A percentile compares a stretch with the other conserved stretches of the same genome.
phyloP scores from a whole-genome alignment of 2,797 vertebrate species.

The Margarornis squamiger region DNA sequence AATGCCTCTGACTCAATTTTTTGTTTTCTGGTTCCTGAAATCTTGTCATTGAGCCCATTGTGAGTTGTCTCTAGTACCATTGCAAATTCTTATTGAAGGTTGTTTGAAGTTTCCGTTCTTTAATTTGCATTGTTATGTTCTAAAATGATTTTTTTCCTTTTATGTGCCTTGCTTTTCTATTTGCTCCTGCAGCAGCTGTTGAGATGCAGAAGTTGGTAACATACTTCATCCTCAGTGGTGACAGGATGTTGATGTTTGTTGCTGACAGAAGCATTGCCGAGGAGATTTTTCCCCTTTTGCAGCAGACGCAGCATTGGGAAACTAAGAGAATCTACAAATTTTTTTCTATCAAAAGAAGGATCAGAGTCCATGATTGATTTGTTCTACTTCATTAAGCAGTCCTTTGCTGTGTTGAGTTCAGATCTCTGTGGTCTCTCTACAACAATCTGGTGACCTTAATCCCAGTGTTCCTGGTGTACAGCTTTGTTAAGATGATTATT shows the following conservation, averaged over 20 bases:
- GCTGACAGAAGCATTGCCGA: neutral
- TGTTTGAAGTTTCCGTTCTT: neutral
- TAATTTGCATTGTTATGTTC: neutral
- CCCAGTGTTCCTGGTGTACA: neutral
- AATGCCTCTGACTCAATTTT: neutral
- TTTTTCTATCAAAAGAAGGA: neutral
- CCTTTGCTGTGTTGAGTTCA: neutral
- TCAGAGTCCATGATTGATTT: neutral
- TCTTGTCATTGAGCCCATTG: neutral
- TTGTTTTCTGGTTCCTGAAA: neutral
- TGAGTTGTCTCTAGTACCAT: neutral
- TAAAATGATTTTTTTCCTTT: neutral
- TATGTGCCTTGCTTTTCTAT: neutral
- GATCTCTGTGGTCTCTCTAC: neutral
- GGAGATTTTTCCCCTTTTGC: neutral
- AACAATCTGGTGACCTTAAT: neutral
- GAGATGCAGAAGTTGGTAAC: neutral
- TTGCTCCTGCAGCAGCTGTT: neutral
- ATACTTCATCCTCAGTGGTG: neutral
- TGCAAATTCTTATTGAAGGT: neutral
- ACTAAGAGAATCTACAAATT: neutral
- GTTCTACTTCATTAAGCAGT: neutral
- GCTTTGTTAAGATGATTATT: neutral
- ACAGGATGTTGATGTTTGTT: neutral
- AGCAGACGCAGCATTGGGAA: neutral